Base-by-base conservation (phyloP, 2,797 vertebrate genomes). In the Heteromormyrus szaboi region DNA sequence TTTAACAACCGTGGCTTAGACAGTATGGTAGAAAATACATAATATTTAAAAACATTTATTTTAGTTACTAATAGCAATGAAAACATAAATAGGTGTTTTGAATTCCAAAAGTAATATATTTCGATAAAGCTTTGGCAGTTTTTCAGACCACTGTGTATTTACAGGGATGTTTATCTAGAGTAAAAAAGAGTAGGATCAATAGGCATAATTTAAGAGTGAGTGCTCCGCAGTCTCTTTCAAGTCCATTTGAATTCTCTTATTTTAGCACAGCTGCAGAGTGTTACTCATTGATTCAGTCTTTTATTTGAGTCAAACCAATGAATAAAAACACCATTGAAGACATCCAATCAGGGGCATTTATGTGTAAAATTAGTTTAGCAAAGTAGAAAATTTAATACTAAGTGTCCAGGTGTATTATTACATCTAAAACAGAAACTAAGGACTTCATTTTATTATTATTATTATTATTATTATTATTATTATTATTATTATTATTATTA, bases 211-310 rank as follows among this genome's bases (percentile, higher is more conserved):
- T 33, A 59, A 41, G 54, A 62, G 54, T 3, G 17, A 54, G 33
- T 56, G 19, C 87, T 91, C 91, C 0, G 89, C 92, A 92, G 90
- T 89, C 90, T 91, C 91, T 90, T 90, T 89, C 22, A 65, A 65
- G 59, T 65, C 59, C 22, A 65, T 65, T 65, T 65, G 59, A 65
- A 65, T 65, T 65, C 9, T 1, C 22, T 12, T 65, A 29, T 65
- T 65, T 65, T 65, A 65, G 59, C 59, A 65, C 22, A 65, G 59
- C 59, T 65, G 59, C 59, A 11, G 22, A 65, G 22, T 29, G 9
- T 65, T 65, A 3, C 22, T 12, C 22, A 65, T 65, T 65, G 59
- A 65, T 65, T 65, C 22, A 65, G 59, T 11, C 8, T 65, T 65
- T 65, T 12, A 65, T 65, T 65, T 65, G 22, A 25, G 59, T 65